Conservation (phyloP, 1,140 invertebrate species). For the Lanistes nyassanus region DNA sequence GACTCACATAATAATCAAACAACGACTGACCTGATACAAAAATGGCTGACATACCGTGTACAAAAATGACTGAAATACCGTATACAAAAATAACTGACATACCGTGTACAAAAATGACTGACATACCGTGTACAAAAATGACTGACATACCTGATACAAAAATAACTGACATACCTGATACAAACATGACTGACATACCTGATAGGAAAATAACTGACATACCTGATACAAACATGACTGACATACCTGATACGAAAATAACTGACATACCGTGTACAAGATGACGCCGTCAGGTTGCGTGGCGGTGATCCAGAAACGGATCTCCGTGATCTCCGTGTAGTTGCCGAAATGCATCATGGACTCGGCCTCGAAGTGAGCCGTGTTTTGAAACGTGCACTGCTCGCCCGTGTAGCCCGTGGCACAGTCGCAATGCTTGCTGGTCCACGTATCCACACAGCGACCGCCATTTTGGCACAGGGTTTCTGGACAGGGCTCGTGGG, state of each 20-base stretch:
- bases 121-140: too few species aligned
- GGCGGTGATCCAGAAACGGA: conserved; percentile 39
- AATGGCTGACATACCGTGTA: too few species aligned
- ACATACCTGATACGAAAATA: background rate
- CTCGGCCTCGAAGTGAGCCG: conserved; percentile 39
- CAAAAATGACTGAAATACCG: too few species aligned
- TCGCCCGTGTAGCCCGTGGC: conserved; percentile 41
- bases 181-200: background rate
- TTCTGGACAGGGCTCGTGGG: conserved; percentile 37
- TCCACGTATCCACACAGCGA: conserved; percentile 49
- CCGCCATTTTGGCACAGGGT: conserved; percentile 48
- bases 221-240: background rate
- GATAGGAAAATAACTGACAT: background rate
- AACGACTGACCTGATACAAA: too few species aligned
- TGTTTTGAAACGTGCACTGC: conserved; percentile 39
- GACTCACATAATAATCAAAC: too few species aligned
- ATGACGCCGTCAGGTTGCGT: conserved; percentile 41
- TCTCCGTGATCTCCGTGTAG: conserved; percentile 28
- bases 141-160: background rate
- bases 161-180: background rate
- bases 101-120: too few species aligned
- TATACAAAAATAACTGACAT: too few species aligned
- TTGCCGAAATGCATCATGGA: conserved; percentile 49
- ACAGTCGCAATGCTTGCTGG: conserved; percentile 41
- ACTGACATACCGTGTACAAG: conserved; percentile 46